A percentile compares a stretch with the other conserved stretches of the same genome.
Conservation (phyloP, 2,113 vertebrate genomes). For the Tupaia tana region DNA sequence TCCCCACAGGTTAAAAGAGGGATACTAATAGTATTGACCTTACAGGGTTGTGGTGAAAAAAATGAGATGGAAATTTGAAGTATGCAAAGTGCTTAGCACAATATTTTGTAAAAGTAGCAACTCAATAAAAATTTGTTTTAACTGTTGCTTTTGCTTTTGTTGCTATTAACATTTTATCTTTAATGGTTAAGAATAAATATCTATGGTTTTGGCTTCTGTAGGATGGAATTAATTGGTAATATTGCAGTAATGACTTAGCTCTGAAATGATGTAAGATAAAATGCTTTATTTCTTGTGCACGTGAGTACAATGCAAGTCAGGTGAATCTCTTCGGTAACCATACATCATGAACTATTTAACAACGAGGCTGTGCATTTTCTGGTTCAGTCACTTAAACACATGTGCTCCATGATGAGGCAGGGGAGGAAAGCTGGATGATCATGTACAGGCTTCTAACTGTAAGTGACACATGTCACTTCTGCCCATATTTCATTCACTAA, state of each 20-base stretch:
- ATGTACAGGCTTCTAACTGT: neutral
- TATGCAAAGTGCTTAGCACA: neutral
- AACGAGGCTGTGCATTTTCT: neutral
- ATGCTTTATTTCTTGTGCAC: neutral
- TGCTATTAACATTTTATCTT: neutral
- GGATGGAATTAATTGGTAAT: neutral
- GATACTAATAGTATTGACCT: neutral
- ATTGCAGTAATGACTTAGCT: neutral
- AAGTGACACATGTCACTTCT: neutral
- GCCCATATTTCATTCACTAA: neutral
- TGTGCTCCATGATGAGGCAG: neutral
- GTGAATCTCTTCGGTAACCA: neutral
- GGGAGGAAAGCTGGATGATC: neutral
- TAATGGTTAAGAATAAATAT: neutral
- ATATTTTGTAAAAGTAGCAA: neutral
- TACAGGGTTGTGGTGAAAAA: neutral
- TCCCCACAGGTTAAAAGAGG: conserved; percentile 15
- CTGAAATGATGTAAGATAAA: neutral
- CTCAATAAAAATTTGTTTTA: neutral
- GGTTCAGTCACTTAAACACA: neutral
- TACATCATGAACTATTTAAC: neutral
- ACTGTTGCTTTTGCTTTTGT: neutral
- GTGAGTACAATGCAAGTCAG: neutral
- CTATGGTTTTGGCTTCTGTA: conserved; percentile 27
- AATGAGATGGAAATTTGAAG: neutral